Evolutionary conservation across 2,113 vertebrate species (phyloP).

Genomic region (Hyperoodon ampullatus): DNA sequence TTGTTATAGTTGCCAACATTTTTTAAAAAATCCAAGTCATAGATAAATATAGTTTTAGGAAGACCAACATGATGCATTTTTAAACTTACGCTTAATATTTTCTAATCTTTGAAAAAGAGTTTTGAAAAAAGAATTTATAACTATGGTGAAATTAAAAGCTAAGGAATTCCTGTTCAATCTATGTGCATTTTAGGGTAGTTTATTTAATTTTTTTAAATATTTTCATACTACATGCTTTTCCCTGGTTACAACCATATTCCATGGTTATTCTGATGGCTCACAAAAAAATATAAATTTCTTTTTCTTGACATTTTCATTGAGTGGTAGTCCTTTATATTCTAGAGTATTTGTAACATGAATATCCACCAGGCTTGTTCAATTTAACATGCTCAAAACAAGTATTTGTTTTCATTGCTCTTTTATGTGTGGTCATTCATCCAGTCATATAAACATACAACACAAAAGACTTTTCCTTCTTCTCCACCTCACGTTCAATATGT

Average conservation of each 20-base stretch:
- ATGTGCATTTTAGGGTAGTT: neutral
- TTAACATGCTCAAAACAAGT: neutral
- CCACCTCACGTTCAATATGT: neutral
- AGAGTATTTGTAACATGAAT: neutral
- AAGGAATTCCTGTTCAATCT: neutral
- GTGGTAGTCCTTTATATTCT: neutral
- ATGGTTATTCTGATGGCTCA: neutral
- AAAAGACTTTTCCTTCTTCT: neutral
- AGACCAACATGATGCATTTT: neutral
- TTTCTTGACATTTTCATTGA: neutral
- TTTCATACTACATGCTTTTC: accelerated
- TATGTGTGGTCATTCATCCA: neutral
- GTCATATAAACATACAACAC: neutral
- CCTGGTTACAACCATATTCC: neutral
- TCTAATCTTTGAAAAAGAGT: neutral
- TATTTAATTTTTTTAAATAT: neutral
- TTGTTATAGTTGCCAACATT: neutral
- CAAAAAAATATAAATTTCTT: neutral
- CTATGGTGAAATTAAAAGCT: neutral
- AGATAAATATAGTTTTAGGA: neutral
- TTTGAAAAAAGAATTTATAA: neutral
- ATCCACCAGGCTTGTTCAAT: neutral
- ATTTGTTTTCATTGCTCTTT: neutral
- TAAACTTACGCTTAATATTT: neutral
- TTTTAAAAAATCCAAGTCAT: neutral